Evolutionary conservation across 2,888 invertebrate species (phyloP).

Genomic region (Branchipolynoe longqiensis): DNA sequence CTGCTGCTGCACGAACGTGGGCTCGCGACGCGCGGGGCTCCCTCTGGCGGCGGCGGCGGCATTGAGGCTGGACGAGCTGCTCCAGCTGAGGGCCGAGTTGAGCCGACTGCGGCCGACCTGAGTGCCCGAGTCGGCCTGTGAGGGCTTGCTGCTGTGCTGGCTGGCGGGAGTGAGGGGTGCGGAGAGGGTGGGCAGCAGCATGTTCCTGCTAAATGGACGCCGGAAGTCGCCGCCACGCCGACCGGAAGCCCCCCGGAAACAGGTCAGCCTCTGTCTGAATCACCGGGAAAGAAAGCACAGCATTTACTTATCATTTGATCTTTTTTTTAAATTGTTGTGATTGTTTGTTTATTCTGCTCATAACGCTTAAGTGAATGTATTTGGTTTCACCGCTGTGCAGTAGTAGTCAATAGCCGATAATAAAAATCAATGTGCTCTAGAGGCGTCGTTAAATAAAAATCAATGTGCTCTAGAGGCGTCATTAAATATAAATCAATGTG

Average conservation of each 20-base stretch:
- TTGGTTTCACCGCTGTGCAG: too few relatives aligned
- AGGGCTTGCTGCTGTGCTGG: neutral
- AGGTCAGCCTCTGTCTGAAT: slow-evolving; percentile 12
- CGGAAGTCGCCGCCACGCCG: neutral
- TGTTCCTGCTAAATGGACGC: neutral
- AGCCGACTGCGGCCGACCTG: slow-evolving; percentile 25
- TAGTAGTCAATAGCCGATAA: too few relatives aligned
- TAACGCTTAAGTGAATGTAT: too few relatives aligned
- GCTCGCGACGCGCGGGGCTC: neutral
- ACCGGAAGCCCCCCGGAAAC: slow-evolving; percentile 8
- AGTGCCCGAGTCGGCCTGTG: slow-evolving; percentile 5
- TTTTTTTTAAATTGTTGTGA: too few relatives aligned
- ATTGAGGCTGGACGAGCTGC: neutral
- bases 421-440: too few relatives aligned
- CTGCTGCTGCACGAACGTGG: neutral
- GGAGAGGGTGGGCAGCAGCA: slow-evolving; percentile 25
- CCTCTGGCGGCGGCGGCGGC: neutral
- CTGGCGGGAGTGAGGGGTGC: neutral
- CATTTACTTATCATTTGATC: too few relatives aligned
- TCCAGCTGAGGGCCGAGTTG: slow-evolving; percentile 25
- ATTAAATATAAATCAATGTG: too few relatives aligned
- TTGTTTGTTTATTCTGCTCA: too few relatives aligned
- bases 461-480: too few relatives aligned
- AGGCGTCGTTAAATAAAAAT: too few relatives aligned
- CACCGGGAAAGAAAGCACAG: too few relatives aligned